phyloP scores from a whole-genome alignment of 2,797 vertebrate genomes.

The Eutrigla gurnardus region DNA sequence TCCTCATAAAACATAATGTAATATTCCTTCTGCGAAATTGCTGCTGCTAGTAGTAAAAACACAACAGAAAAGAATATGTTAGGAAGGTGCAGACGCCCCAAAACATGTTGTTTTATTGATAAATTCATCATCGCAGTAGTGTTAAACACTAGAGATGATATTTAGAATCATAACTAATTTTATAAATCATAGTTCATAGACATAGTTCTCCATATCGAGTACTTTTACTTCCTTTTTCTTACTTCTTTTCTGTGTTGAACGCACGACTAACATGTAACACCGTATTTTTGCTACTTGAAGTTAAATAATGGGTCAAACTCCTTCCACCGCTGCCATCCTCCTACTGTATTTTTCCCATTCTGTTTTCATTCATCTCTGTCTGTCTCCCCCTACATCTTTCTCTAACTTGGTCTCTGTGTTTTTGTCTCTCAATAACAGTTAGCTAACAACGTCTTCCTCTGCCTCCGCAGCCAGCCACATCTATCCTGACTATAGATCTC shows the following conservation, averaged over 20 bases:
- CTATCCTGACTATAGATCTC: slow-evolving; percentile 46
- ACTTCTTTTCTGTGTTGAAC: neutral
- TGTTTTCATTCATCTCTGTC: slow-evolving; percentile 27
- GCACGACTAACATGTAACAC: neutral
- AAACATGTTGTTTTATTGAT: neutral
- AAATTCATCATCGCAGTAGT: neutral
- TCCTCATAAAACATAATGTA: slow-evolving; percentile 13
- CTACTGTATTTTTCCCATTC: slow-evolving; percentile 40
- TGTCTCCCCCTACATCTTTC: slow-evolving; percentile 21
- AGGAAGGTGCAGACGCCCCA: neutral
- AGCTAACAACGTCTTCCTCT: slow-evolving; percentile 57
- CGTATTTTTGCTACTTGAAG: slow-evolving; percentile 16
- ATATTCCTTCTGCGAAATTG: neutral
- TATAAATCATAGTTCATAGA: neutral
- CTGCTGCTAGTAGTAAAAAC: neutral
- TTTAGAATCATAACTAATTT: neutral
- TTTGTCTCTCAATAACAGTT: slow-evolving; percentile 44
- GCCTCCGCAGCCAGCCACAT: slow-evolving; percentile 52
- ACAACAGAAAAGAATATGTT: neutral
- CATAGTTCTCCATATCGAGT: neutral
- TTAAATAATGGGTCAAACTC: slow-evolving; percentile 25
- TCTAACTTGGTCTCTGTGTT: slow-evolving; percentile 18
- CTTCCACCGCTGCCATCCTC: slow-evolving; percentile 15
- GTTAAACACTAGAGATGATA: neutral
- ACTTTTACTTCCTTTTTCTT: slow-evolving; percentile 7